Conservation (phyloP, 2,113 vertebrate genomes). For the Meles meles region DNA sequence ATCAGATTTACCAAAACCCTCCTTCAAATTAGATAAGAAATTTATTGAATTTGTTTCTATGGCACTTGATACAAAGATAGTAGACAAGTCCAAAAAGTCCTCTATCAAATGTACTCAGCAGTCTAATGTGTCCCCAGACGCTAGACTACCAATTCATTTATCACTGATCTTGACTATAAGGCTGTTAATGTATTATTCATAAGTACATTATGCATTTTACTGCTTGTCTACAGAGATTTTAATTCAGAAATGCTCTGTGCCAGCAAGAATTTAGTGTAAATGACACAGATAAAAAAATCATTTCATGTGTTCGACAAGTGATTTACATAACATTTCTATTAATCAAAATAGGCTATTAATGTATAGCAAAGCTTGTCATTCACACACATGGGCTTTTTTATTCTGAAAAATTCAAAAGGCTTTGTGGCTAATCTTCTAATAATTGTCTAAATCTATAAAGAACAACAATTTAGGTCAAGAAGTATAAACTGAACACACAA, state of each 20-base stretch:
- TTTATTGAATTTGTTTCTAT: slow-evolving; percentile 6
- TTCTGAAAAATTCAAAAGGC: not conserved
- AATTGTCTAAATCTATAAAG: not conserved
- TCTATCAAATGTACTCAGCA: not conserved
- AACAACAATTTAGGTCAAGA: not conserved
- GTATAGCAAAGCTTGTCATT: not conserved
- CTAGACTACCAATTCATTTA: not conserved
- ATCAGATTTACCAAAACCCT: not conserved
- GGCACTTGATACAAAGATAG: not conserved
- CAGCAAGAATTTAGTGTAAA: slow-evolving; percentile 40
- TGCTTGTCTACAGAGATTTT: slow-evolving; percentile 11
- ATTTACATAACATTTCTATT: slow-evolving; percentile 31
- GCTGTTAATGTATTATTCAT: slow-evolving; percentile 22
- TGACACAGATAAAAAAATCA: slow-evolving; percentile 13
- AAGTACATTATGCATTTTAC: not conserved
- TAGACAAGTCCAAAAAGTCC: not conserved
- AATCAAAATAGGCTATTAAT: slow-evolving; percentile 9
- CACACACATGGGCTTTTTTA: not conserved
- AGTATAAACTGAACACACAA: not conserved
- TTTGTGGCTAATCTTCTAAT: not conserved
- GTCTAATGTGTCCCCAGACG: not conserved
- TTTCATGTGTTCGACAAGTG: slow-evolving; percentile 40
- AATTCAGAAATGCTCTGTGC: slow-evolving; percentile 33
- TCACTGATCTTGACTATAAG: not conserved
- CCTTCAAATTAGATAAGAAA: not conserved